These are phyloP conservation scores for Nematopogon swammerdamellus DNA, from an alignment of 2,888 invertebrate species.

Conservation along the genomic window DNA sequence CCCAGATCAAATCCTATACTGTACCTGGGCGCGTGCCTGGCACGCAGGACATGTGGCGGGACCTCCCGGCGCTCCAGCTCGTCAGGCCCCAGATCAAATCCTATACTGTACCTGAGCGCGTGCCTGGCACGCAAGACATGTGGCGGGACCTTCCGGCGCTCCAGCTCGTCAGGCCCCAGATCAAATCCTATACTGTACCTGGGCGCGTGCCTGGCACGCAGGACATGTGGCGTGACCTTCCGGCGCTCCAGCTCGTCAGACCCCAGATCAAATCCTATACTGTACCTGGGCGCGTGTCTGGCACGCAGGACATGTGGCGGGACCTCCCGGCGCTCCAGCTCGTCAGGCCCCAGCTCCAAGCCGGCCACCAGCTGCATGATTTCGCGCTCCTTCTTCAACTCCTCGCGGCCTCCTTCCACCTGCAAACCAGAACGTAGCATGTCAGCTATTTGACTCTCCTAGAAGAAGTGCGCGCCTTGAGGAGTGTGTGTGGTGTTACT, in stretches of 20 bases:
- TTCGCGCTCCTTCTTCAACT: conserved; percentile 85
- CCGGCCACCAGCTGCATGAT: conserved; percentile 94
- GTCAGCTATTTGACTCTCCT: no score
- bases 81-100: conserved; percentile 77
- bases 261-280: no score
- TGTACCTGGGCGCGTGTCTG: conserved; percentile 54
- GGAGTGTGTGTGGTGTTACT: no score
- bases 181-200: conserved; percentile 66
- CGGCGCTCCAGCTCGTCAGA: no score
- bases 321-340: conserved; percentile 65
- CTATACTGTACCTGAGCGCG: conserved; percentile 46
- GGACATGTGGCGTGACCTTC: no score
- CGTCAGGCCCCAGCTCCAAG: conserved; percentile 76
- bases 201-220: conserved; percentile 42
- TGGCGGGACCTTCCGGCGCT: conserved; percentile 51
- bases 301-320: conserved; percentile 51
- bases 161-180: conserved; percentile 63
- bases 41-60: conserved; percentile 44
- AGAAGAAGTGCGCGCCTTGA: no score
- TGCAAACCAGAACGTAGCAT: conserved; percentile 26
- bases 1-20: conserved; percentile 20
- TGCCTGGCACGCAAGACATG: conserved; percentile 37
- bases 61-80: conserved; percentile 67
- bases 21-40: conserved; percentile 35
- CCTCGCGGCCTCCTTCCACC: conserved; percentile 66